A percentile compares a stretch with the other conserved stretches of the same genome.
Evolutionary conservation across 1,140 invertebrate species (phyloP).

Genomic region (Frieseomelitta varia): DNA sequence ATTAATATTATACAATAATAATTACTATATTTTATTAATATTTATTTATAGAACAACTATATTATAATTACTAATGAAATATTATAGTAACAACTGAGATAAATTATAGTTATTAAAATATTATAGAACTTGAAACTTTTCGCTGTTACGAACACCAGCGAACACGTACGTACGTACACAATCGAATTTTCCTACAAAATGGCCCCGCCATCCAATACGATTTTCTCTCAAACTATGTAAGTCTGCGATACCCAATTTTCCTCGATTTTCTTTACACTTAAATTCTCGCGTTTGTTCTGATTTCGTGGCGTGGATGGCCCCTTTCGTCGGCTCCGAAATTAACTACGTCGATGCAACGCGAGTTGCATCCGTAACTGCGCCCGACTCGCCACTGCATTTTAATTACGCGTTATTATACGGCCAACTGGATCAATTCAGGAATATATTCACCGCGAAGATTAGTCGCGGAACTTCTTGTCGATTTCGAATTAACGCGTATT

Average conservation of each 20-base stretch:
- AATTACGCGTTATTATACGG: conserved; percentile 21
- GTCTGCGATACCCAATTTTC: not conserved
- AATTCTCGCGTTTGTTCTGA: not conserved
- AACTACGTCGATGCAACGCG: not conserved
- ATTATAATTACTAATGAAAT: too few species aligned
- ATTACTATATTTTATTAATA: too few species aligned
- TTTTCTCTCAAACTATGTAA: not conserved
- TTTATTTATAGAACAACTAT: too few species aligned
- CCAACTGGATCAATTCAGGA: not conserved
- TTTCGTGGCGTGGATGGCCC: not conserved
- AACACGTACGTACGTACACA: too few species aligned
- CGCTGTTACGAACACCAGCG: too few species aligned
- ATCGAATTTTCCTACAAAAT: not conserved
- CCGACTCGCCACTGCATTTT: not conserved
- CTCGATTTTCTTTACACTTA: not conserved
- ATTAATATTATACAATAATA: too few species aligned
- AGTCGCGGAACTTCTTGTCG: not conserved
- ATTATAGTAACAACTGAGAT: too few species aligned
- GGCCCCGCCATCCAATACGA: not conserved
- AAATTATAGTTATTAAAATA: too few species aligned
- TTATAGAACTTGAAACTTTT: too few species aligned
- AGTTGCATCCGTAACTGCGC: not conserved
- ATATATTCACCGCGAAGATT: conserved; percentile 7
- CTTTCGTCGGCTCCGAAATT: not conserved
- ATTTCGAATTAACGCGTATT: conserved; percentile 12